phyloP scores from a whole-genome alignment of 92 coral and sea anemone genomes.

The Actinostola sp. region DNA sequence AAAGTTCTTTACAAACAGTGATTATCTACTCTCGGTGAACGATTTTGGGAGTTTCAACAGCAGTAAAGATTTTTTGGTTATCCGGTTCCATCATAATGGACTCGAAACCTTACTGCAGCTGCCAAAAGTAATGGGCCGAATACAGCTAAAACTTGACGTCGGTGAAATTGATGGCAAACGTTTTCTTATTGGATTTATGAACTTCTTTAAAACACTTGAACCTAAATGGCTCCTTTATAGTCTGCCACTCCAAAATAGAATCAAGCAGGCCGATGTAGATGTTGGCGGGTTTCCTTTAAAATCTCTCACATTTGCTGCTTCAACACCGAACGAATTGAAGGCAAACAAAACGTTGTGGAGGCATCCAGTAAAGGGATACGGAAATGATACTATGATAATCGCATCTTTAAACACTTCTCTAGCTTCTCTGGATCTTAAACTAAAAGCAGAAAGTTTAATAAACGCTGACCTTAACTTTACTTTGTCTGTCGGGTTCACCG shows the following conservation, averaged over 20 bases:
- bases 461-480: slow-evolving; percentile 50
- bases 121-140: slow-evolving; percentile 39
- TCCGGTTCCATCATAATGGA: slow-evolving; percentile 38
- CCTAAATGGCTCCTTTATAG: slow-evolving; percentile 53
- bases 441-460: slow-evolving; percentile 41
- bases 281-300: slow-evolving; percentile 48
- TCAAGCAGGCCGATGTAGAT: slow-evolving; percentile 37
- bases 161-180: slow-evolving; percentile 53
- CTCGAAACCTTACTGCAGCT: slow-evolving; percentile 45
- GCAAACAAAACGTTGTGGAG: slow-evolving; percentile 52
- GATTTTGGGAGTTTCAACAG: slow-evolving; percentile 51
- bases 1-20: slow-evolving; percentile 40
- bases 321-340: slow-evolving; percentile 55
- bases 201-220: slow-evolving; percentile 56
- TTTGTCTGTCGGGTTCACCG: slow-evolving; percentile 37
- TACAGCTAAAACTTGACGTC: slow-evolving; percentile 22
- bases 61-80: slow-evolving; percentile 47
- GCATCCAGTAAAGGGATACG: slow-evolving; percentile 33
- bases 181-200: slow-evolving; percentile 67
- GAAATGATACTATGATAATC: slow-evolving; percentile 52
- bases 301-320: slow-evolving; percentile 55
- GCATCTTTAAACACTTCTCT: slow-evolving; percentile 40
- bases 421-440: slow-evolving; percentile 28
- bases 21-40: slow-evolving; percentile 51
- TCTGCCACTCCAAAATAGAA: slow-evolving; percentile 50